phyloP scores from a whole-genome alignment of 2,888 invertebrate genomes.

The Caenorhabditis zanzibari region DNA sequence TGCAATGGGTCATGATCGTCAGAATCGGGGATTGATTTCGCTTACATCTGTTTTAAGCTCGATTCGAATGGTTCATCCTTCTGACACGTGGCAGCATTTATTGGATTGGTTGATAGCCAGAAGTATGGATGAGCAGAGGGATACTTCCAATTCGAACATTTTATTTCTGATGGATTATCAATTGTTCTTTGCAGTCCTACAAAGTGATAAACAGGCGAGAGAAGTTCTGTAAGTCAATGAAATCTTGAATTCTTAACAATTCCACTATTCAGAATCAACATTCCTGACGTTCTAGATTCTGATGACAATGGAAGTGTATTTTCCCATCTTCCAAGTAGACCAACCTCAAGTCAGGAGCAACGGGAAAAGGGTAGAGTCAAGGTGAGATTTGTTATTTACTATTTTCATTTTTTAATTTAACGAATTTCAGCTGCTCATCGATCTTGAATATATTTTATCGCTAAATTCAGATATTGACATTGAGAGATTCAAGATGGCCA shows the following conservation, averaged over 20 bases:
- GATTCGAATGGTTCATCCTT: slow-evolving; percentile 32
- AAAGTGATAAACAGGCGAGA: slow-evolving; percentile 55
- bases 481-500: slow-evolving; percentile 59
- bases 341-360: slow-evolving; percentile 59
- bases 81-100: slow-evolving; percentile 53
- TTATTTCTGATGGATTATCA: slow-evolving; percentile 39
- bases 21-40: slow-evolving; percentile 27
- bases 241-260: neutral
- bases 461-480: slow-evolving; percentile 64
- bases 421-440: slow-evolving; percentile 48
- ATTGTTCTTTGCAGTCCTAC: slow-evolving; percentile 41
- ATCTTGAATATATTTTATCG: slow-evolving; percentile 56
- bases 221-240: slow-evolving; percentile 42
- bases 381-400: slow-evolving; percentile 11
- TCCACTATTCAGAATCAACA: slow-evolving; percentile 40
- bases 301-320: slow-evolving; percentile 55
- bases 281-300: slow-evolving; percentile 65
- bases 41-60: slow-evolving; percentile 20
- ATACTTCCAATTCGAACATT: neutral
- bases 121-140: slow-evolving; percentile 23
- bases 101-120: slow-evolving; percentile 47
- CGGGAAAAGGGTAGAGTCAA: slow-evolving; percentile 60
- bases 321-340: slow-evolving; percentile 58
- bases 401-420: neutral
- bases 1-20: slow-evolving; percentile 16